These are phyloP conservation scores for Rhagophthalmus giganteus DNA, from an alignment of 2,888 invertebrate species.

Conservation along the genomic window DNA sequence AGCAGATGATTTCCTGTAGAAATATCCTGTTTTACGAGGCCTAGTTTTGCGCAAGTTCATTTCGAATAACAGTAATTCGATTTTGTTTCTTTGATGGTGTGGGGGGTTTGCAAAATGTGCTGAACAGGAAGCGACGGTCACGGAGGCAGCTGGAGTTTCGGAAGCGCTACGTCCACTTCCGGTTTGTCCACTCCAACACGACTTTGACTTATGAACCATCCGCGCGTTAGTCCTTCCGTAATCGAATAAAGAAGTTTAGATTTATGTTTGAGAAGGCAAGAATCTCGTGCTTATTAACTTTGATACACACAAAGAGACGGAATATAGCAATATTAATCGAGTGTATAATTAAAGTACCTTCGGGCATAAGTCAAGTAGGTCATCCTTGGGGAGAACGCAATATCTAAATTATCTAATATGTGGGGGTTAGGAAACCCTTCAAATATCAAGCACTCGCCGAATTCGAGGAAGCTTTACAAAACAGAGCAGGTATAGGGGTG, in stretches of 20 bases:
- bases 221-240: constrained; percentile 17
- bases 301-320: constrained; percentile 20
- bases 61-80: constrained; percentile 15
- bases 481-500: constrained; percentile 24
- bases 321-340: constrained; percentile 27
- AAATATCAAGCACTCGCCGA: constrained; percentile 15
- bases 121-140: constrained; percentile 22
- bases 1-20: constrained; percentile 14
- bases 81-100: constrained; percentile 18
- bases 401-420: constrained; percentile 30
- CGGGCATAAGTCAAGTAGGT: constrained; percentile 28
- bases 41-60: constrained; percentile 12
- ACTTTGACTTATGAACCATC: constrained; percentile 24
- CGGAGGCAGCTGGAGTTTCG: constrained; percentile 33
- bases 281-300: constrained; percentile 12
- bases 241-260: constrained; percentile 22
- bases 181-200: constrained; percentile 26
- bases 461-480: constrained; percentile 27
- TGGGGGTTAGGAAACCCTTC: constrained; percentile 21
- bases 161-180: constrained; percentile 32
- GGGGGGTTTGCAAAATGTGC: constrained; percentile 10
- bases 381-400: constrained; percentile 27
- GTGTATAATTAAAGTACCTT: constrained; percentile 26
- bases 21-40: constrained; percentile 17
- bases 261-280: constrained; percentile 12